Evolutionary conservation across 2,797 vertebrate genomes (phyloP), one percentile per base, ranked within the genome.

Genomic region (Capromys pilorides): DNA sequence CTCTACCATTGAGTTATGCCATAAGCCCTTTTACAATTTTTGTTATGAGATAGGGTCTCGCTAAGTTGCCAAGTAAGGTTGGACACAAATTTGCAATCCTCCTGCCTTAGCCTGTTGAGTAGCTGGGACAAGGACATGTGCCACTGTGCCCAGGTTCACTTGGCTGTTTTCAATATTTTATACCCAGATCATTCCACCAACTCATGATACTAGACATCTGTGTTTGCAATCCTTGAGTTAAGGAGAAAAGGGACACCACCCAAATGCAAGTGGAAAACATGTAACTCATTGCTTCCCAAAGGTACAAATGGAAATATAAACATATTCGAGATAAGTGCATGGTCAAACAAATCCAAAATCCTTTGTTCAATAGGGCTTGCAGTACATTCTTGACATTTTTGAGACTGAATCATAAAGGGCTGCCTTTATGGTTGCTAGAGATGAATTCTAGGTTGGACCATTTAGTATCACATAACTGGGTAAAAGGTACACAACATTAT

Each of bases 281-380:
- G 6, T 9, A 88, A 71, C 36, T 90, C 22, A 16, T 28, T 59
- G 86, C 31, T 78, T 33, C 69, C 67, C 45, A 88, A 62, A 93
- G 18, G 51, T 49, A 73, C 36, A 69, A 90, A 81, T 39, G 61
- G 87, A 91, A 92, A 81, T 13, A 84, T 10, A 82, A 86, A 88
- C 36, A 88, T n/a, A 90, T 73, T 88, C 1, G 54, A 87, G 61
- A 71, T 49, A 95, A 86, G 92, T 28, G 26, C 49, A 33, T 13
- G 51, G 45, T 79, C 64, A 77, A 69, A 62, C 36, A 91, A 88
- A 89, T 71, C 61, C 28, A 45, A 91, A 86, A 26, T 80, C 57
- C 49, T 96, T 88, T 91, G 24, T 62, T 86, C 83, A 80, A 21
- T 4, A 6, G 84, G 61, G 51, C 67, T 16, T 41, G 39, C 22